Evolutionary conservation across 2,888 invertebrate species (phyloP), one percentile per base, ranked within the genome.

Genomic region (Drosophila hamatofila): DNA sequence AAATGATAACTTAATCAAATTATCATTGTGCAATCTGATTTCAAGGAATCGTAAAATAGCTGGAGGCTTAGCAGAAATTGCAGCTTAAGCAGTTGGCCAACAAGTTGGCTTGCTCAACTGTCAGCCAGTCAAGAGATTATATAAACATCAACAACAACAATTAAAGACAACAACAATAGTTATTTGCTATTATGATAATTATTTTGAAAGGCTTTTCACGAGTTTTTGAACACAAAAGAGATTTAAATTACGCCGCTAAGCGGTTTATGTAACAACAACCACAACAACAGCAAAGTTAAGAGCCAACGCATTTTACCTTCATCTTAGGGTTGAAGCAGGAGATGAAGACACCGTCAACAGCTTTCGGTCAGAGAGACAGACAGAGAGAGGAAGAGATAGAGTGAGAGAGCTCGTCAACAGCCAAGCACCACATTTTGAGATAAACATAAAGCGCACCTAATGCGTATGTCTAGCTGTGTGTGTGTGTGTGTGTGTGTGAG

Each of bases 181-280:
- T 82, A 70, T 72, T 77, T 75, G 67, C 83, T 61, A 87, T 83
- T 83, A 83, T 81, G 75, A 84, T 84, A 84, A 79, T 82, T 82
- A 84, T 78, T 81, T 72, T 78, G 77, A 86, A 85, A 81, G 83
- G 77, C 84, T 75, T 81, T 77, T 69, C 87, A 77, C 73, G 84
- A 86, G 84, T 81, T 83, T 83, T 80, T 72, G 65, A 77, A 66
- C 83, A 85, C 88, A 87, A 89, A 86, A 75, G 89, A 70, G 84
- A 85, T 86, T 85, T 85, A 86, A 83, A 85, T 85, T 88, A 89
- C 79, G 77, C 84, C 78, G 84, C 80, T 85, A 85, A 85, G 84
- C 84, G 89, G 79, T 81, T 88, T 88, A 85, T 81, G 77, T 75
- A 74, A 44, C 69, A 72, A 44, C 59, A 72, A 44, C 61, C 66